These are phyloP conservation scores for Euzophera pinguis DNA, from an alignment of 2,888 invertebrate species.

Conservation along the genomic window DNA sequence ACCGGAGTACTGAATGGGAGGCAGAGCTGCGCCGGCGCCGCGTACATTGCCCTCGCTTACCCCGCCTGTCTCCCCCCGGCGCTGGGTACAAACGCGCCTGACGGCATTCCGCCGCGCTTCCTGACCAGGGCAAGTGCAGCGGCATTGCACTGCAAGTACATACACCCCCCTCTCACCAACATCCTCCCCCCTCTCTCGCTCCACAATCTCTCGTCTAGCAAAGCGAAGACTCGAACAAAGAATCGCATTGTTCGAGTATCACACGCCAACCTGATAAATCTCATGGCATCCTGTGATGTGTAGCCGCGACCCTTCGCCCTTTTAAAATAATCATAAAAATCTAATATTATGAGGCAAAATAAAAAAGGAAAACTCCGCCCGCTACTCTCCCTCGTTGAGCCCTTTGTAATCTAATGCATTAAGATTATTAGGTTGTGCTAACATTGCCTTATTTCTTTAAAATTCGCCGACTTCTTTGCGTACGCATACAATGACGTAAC, in stretches of 20 bases:
- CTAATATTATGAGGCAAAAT: constrained; percentile 60
- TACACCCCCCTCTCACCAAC: constrained; percentile 34
- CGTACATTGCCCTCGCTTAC: constrained; percentile 64
- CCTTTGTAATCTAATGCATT: constrained; percentile 70
- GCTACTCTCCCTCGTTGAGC: constrained; percentile 41
- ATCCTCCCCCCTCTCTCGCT: constrained; percentile 23
- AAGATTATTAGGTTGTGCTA: constrained; percentile 65
- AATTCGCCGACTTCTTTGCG: constrained; percentile 43
- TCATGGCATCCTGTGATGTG: constrained; percentile 48
- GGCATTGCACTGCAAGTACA: constrained; percentile 72
- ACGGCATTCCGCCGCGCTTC: constrained; percentile 79
- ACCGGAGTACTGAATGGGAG: constrained; percentile 62
- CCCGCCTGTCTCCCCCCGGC: constrained; percentile 43
- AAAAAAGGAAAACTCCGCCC: constrained; percentile 48
- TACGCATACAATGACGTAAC: constrained; percentile 10
- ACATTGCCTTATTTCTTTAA: constrained; percentile 56
- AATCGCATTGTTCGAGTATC: constrained; percentile 21
- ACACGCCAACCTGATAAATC: constrained; percentile 40
- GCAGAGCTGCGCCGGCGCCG: constrained; percentile 63
- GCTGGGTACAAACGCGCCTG: constrained; percentile 70
- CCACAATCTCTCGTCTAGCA: constrained; percentile 38
- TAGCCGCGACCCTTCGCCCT: constrained; percentile 41
- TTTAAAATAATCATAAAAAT: constrained; percentile 64
- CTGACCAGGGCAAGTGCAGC: constrained; percentile 78
- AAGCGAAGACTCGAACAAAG: constrained; percentile 30